Conservation (phyloP, 2,888 invertebrate genomes). For the Cataglyphis rosenhaueri region DNA sequence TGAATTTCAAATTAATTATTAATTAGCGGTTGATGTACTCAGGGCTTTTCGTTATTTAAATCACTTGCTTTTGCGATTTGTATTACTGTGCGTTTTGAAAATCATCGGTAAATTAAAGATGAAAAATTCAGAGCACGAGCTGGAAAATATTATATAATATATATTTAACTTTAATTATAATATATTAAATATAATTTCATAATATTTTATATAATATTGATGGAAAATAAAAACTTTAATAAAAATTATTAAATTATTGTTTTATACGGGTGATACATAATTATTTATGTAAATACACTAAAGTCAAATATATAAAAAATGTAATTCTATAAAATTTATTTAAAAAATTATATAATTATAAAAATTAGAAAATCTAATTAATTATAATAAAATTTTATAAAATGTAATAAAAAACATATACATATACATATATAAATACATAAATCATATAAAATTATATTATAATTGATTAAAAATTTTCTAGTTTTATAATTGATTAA, state of each 20-base stretch:
- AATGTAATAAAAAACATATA: neutral
- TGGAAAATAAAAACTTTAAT: neutral
- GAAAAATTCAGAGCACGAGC: neutral
- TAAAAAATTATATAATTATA: neutral
- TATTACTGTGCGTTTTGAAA: neutral
- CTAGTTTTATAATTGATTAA: neutral
- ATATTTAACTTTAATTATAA: neutral
- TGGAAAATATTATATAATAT: neutral
- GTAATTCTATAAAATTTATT: neutral
- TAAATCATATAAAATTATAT: neutral
- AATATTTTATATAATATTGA: neutral
- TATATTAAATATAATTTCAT: neutral
- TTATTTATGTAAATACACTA: neutral
- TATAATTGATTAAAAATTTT: neutral
- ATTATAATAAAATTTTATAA: neutral
- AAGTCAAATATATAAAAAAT: neutral
- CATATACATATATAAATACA: neutral
- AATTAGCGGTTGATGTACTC: neutral
- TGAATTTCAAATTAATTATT: neutral
- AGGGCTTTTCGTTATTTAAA: neutral
- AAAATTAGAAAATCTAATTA: neutral
- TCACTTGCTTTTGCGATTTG: neutral
- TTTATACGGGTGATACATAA: neutral
- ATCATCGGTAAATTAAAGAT: neutral
- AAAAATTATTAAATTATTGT: neutral